Evolutionary conservation across 2,888 invertebrate genomes (phyloP).

Genomic region (Sminthurides aquaticus): DNA sequence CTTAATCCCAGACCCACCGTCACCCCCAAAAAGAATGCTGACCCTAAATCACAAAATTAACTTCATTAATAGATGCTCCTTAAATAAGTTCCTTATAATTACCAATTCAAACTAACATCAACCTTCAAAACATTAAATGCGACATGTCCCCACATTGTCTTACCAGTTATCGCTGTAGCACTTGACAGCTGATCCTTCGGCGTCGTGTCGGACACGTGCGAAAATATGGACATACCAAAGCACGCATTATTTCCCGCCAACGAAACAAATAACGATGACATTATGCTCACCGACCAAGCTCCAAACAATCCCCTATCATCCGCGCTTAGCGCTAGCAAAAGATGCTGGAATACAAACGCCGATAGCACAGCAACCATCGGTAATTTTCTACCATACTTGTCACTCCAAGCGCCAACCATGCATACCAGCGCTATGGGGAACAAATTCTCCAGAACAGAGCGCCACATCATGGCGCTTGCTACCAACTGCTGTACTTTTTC

Average conservation of each 20-base stretch:
- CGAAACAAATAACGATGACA: constrained; percentile 27
- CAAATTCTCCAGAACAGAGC: constrained; percentile 70
- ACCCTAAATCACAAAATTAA: too few relatives aligned
- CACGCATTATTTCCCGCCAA: constrained; percentile 35
- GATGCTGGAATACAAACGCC: constrained; percentile 48
- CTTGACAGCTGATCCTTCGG: constrained; percentile 62
- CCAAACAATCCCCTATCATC: constrained; percentile 22
- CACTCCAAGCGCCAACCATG: constrained; percentile 75
- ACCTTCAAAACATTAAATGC: too few relatives aligned
- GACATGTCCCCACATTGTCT: too few relatives aligned
- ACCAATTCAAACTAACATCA: too few relatives aligned
- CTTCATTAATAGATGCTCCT: too few relatives aligned
- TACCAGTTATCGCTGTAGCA: constrained; percentile 66
- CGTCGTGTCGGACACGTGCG: constrained; percentile 74
- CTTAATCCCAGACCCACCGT: constrained; percentile 73
- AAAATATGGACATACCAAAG: constrained; percentile 73
- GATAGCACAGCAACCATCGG: constrained; percentile 63
- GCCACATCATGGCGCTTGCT: constrained; percentile 77
- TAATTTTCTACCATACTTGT: constrained; percentile 66
- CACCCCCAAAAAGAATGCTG: constrained; percentile 72
- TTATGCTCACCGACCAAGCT: constrained; percentile 31
- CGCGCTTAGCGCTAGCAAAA: constrained; percentile 25
- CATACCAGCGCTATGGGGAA: constrained; percentile 69
- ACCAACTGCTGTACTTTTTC: constrained; percentile 56
- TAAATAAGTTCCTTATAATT: too few relatives aligned